A percentile compares a stretch with the other conserved stretches of the same genome.
Conservation (phyloP, 2,113 vertebrate species). For the Perca schrenkii region DNA sequence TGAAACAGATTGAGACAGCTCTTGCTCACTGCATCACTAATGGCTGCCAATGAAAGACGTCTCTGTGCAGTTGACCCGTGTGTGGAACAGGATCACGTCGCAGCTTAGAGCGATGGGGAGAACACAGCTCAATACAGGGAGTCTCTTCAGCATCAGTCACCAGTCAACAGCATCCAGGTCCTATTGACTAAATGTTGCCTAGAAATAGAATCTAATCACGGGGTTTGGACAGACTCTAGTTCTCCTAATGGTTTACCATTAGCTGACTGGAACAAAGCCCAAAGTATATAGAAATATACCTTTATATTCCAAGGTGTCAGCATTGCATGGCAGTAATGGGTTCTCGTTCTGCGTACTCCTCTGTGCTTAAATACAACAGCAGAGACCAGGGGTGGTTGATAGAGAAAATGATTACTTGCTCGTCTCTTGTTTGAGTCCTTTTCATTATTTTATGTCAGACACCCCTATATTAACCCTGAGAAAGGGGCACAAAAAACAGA, state of each 20-base stretch:
- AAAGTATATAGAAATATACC: constrained; percentile 70
- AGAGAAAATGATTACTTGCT: constrained; percentile 37
- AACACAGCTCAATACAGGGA: constrained; percentile 78
- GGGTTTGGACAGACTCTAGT: constrained; percentile 74
- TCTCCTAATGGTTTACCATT: constrained; percentile 78
- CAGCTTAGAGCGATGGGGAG: constrained; percentile 71
- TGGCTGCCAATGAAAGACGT: constrained; percentile 83
- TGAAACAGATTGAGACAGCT: constrained; percentile 86
- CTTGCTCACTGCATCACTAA: constrained; percentile 83
- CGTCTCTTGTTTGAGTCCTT: constrained; percentile 53
- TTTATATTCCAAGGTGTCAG: constrained; percentile 56
- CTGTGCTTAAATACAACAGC: constrained; percentile 25
- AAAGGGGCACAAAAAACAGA: constrained; percentile 37
- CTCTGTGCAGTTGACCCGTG: constrained; percentile 82
- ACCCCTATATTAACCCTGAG: constrained; percentile 53
- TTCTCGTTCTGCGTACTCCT: constrained; percentile 36
- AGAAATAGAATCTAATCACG: constrained; percentile 80
- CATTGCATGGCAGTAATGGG: constrained; percentile 54
- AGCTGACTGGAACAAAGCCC: constrained; percentile 72
- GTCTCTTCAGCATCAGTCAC: constrained; percentile 80
- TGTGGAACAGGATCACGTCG: constrained; percentile 78
- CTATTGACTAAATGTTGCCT: constrained; percentile 80
- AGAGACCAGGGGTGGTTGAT: constrained; percentile 22
- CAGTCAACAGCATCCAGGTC: constrained; percentile 79
- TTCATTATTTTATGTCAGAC: constrained; percentile 51